phyloP scores from a whole-genome alignment of 1,140 invertebrate genomes.

The Brachionus paranguensis region DNA sequence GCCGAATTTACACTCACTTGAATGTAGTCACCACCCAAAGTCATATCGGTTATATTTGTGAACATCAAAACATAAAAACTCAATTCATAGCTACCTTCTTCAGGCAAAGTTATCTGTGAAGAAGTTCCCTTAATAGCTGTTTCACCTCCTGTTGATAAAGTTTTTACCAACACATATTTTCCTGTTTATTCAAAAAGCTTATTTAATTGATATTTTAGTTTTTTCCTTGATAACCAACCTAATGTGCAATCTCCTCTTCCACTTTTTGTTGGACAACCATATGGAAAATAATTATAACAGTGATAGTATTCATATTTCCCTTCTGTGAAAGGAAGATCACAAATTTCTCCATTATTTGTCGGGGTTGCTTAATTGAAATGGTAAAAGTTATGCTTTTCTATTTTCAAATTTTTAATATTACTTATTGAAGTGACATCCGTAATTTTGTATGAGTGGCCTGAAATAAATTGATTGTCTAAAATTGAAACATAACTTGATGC shows the following conservation, averaged over 20 bases:
- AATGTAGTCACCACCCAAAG: background rate
- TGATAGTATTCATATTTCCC: background rate
- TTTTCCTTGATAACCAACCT: background rate
- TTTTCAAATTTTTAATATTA: background rate
- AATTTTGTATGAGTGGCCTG: background rate
- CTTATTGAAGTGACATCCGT: slow-evolving; percentile 1
- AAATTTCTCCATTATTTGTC: background rate
- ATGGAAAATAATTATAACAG: too few species aligned
- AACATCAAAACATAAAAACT: slow-evolving; percentile 1
- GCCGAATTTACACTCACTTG: background rate
- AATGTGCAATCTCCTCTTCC: background rate
- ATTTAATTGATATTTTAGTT: background rate
- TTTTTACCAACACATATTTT: background rate
- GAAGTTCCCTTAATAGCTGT: background rate
- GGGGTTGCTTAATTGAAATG: background rate
- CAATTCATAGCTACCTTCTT: background rate
- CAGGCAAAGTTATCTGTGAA: background rate
- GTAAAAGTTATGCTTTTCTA: too few species aligned
- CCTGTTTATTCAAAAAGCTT: background rate
- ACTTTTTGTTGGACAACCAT: background rate
- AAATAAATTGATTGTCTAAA: background rate
- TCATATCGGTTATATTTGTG: background rate
- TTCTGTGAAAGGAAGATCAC: background rate
- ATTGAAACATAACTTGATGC: background rate
- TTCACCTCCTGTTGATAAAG: background rate